Percentiles rank a stretch among this genome's conserved stretches.
Conservation (phyloP, 2,113 vertebrate genomes). For the Rhadina sibilatrix region DNA sequence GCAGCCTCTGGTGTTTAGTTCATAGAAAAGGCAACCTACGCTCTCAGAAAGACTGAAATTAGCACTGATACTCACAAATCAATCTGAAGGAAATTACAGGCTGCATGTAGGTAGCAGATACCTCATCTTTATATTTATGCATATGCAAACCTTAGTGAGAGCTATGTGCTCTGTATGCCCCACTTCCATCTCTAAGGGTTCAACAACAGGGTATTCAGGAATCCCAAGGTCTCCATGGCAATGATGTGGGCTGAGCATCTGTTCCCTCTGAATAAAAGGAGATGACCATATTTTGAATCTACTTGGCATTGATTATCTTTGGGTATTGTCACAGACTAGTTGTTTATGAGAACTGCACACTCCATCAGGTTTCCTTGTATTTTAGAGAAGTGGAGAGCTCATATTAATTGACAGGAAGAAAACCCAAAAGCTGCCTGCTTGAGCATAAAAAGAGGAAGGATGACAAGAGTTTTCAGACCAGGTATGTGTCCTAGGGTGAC, state of each 20-base stretch:
- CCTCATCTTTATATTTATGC: not conserved
- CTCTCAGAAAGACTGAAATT: not conserved
- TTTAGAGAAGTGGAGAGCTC: not conserved
- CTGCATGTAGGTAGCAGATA: not conserved
- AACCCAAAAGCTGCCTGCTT: not conserved
- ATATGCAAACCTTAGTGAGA: not conserved
- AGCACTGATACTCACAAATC: not conserved
- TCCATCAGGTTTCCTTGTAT: not conserved
- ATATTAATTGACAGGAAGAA: not conserved
- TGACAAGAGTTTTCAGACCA: not conserved
- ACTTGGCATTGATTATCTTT: not conserved
- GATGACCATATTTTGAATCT: not conserved
- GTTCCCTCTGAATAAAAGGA: not conserved
- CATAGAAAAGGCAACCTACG: not conserved
- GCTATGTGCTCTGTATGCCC: not conserved
- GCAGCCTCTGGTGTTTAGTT: not conserved
- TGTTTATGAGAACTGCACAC: not conserved
- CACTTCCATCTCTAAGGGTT: not conserved
- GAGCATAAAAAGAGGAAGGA: not conserved
- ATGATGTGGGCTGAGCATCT: not conserved
- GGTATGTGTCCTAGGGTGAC: not conserved
- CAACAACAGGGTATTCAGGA: not conserved
- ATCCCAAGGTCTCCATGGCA: constrained; percentile 6
- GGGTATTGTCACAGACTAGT: not conserved
- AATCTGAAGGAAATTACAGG: constrained; percentile 13